Percentiles rank a stretch among this genome's conserved stretches.
Evolutionary conservation across 2,113 vertebrate species (phyloP).

Genomic region (Cavia porcellus): DNA sequence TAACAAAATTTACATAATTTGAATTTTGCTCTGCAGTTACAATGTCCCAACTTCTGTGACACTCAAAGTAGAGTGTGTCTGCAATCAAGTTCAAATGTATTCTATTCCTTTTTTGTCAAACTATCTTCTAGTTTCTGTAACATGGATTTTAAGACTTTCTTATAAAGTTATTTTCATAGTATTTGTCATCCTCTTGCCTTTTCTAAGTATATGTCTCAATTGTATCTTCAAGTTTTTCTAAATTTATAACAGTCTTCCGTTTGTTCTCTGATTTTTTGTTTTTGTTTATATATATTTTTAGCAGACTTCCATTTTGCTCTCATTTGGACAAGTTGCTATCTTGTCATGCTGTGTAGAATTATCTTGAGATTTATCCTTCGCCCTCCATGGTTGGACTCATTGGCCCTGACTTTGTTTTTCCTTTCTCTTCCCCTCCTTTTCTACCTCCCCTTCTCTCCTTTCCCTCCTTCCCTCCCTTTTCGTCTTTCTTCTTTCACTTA

Average conservation of each 20-base stretch:
- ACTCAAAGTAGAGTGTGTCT: not conserved
- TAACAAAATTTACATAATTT: conserved; percentile 4
- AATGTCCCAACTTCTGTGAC: not conserved
- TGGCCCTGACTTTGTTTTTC: not conserved
- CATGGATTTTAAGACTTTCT: not conserved
- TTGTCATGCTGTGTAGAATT: not conserved
- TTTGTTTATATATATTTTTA: not conserved
- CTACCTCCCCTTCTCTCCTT: too few species aligned
- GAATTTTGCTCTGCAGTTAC: not conserved
- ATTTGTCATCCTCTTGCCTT: conserved; percentile 10
- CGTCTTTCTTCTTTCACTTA: not conserved
- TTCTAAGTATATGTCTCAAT: not conserved
- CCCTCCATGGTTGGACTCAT: not conserved
- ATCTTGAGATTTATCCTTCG: not conserved
- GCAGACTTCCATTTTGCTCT: not conserved
- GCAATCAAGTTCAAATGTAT: not conserved
- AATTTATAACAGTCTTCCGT: not conserved
- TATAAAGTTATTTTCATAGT: not conserved
- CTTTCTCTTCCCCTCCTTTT: not conserved
- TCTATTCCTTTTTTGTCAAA: conserved; percentile 27
- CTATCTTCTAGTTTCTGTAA: not conserved
- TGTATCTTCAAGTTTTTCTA: not conserved
- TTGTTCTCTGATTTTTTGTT: not conserved
- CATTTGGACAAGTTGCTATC: not conserved
- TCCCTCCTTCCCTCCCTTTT: too few species aligned